Evolutionary conservation across 2,113 vertebrate species (phyloP).

Genomic region (Laterallus jamaicensis): DNA sequence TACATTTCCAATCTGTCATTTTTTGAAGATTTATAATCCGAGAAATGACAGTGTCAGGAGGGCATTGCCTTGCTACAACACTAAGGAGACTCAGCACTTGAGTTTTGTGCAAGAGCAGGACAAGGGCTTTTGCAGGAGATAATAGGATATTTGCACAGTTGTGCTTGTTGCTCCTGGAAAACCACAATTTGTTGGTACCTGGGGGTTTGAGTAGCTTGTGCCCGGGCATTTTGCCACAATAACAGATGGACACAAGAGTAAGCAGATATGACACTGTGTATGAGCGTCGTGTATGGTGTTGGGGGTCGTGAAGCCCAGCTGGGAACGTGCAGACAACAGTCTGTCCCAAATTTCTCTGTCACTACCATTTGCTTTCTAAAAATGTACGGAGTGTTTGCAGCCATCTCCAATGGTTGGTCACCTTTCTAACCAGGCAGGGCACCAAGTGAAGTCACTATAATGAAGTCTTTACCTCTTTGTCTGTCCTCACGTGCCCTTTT

Average conservation of each 20-base stretch:
- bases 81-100: background rate
- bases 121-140: background rate
- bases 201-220: background rate
- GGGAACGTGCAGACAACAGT: background rate
- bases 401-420: background rate
- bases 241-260: conserved; percentile 61
- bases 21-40: background rate
- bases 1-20: conserved; percentile 7
- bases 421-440: background rate
- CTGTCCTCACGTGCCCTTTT: conserved; percentile 11
- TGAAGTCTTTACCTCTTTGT: background rate
- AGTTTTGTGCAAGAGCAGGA: background rate
- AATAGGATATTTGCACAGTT: background rate
- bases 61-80: background rate
- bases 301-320: background rate
- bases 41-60: background rate
- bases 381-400: background rate
- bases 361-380: background rate
- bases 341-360: background rate
- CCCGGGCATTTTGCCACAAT: conserved; percentile 28
- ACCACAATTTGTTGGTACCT: background rate
- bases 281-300: background rate
- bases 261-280: background rate
- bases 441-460: background rate
- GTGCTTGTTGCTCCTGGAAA: background rate